Evolutionary conservation across 30 jellyfish, hydroid and myxozoan genomes (phyloP).

Genomic region (Chrysaora quinquecirrha): DNA sequence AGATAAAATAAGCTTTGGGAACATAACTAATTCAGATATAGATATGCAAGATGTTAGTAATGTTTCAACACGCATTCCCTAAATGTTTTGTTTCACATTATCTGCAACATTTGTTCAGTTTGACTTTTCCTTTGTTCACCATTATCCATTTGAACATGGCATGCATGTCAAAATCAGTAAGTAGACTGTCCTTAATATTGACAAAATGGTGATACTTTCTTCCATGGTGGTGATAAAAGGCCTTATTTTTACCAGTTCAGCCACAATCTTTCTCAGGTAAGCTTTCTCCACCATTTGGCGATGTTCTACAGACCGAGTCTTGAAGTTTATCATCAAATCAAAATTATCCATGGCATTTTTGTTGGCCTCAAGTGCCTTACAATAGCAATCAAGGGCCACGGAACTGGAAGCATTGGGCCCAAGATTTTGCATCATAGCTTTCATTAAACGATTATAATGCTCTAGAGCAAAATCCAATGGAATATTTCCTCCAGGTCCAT

Average conservation of each 20-base stretch:
- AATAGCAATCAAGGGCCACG: conserved; percentile 15
- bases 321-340: conserved; percentile 13
- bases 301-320: conserved; percentile 25
- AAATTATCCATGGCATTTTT: conserved; percentile 3
- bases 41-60: neutral
- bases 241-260: conserved; percentile 7
- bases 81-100: neutral
- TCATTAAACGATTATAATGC: conserved; percentile 11
- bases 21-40: neutral
- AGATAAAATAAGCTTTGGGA: neutral
- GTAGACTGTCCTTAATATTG: too few relatives aligned
- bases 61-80: neutral
- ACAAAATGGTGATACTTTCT: conserved; percentile 6
- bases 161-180: too few relatives aligned
- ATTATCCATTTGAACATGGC: too few relatives aligned
- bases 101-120: conserved; percentile 6
- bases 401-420: conserved; percentile 21
- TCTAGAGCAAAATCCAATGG: conserved; percentile 42
- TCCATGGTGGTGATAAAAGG: neutral
- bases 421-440: conserved; percentile 12
- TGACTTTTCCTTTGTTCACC: conserved; percentile 1
- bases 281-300: neutral
- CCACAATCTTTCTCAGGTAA: conserved; percentile 18
- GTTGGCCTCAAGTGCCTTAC: conserved; percentile 16
- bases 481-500: conserved; percentile 34